Conservation (phyloP, 2,797 vertebrate species). For the Pempheris klunzingeri region DNA sequence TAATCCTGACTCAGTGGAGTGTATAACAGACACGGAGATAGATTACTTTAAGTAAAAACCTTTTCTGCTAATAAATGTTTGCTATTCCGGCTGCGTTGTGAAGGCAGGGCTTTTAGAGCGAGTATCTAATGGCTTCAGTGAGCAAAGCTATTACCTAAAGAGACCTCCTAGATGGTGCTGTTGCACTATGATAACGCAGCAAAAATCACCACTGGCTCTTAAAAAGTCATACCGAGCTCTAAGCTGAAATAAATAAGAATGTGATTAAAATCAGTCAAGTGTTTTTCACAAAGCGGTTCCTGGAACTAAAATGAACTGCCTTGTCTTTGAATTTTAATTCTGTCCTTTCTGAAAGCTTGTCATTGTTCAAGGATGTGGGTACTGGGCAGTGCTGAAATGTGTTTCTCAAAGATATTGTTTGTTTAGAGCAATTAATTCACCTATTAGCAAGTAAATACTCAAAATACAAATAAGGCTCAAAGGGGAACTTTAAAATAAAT, state of each 20-base stretch:
- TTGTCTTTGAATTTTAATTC: slow-evolving; percentile 83
- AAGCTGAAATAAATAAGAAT: slow-evolving; percentile 83
- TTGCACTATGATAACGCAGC: slow-evolving; percentile 52
- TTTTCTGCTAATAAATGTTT: slow-evolving; percentile 69
- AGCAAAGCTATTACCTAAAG: slow-evolving; percentile 8
- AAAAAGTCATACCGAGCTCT: slow-evolving; percentile 67
- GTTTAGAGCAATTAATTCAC: slow-evolving; percentile 81
- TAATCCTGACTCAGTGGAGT: slow-evolving; percentile 57
- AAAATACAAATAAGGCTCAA: slow-evolving; percentile 63
- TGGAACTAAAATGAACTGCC: slow-evolving; percentile 79
- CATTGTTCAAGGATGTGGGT: slow-evolving; percentile 81
- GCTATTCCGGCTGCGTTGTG: slow-evolving; percentile 48
- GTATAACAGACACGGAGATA: slow-evolving; percentile 59
- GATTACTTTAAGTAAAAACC: slow-evolving; percentile 57
- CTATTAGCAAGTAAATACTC: slow-evolving; percentile 72
- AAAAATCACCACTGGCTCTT: slow-evolving; percentile 45
- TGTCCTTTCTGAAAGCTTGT: slow-evolving; percentile 78
- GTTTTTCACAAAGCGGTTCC: slow-evolving; percentile 79
- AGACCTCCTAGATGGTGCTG: slow-evolving; percentile 78
- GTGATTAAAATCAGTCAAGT: slow-evolving; percentile 87
- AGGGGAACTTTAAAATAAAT: slow-evolving; percentile 16
- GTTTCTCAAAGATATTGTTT: slow-evolving; percentile 81
- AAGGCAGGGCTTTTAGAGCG: slow-evolving; percentile 42
- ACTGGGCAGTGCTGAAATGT: slow-evolving; percentile 79
- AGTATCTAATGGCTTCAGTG: slow-evolving; percentile 42